These are phyloP conservation scores for Neosalanx taihuensis DNA, from an alignment of 2,797 vertebrate species.

Conservation along the genomic window DNA sequence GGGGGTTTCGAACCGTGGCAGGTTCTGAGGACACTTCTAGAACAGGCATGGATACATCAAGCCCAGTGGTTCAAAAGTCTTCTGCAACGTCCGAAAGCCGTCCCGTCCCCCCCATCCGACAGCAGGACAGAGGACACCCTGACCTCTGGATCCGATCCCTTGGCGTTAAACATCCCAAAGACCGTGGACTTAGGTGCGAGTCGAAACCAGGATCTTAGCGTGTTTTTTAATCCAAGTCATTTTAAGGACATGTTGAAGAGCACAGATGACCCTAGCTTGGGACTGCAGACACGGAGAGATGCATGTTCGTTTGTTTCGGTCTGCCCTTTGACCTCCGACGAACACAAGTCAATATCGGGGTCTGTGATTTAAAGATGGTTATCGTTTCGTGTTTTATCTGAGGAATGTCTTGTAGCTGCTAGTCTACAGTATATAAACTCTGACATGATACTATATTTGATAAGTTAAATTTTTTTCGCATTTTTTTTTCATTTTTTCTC, in stretches of 20 bases:
- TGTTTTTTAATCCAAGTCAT: too few species aligned
- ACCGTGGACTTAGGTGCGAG: too few species aligned
- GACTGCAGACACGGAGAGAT: slow-evolving; percentile 20
- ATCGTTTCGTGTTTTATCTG: neutral
- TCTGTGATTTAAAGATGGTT: neutral
- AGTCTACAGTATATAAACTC: slow-evolving; percentile 8
- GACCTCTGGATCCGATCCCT: too few species aligned
- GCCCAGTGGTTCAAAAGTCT: neutral
- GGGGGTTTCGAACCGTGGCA: neutral
- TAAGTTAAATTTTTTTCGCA: slow-evolving; percentile 2
- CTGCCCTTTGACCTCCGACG: neutral
- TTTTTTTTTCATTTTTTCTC: slow-evolving; percentile 11
- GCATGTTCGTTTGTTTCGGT: neutral
- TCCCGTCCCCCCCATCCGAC: too few species aligned
- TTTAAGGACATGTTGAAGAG: too few species aligned
- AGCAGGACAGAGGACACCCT: neutral
- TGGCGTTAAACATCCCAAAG: too few species aligned
- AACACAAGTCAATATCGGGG: neutral
- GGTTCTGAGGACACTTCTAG: neutral
- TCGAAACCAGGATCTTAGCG: too few species aligned
- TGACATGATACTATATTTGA: slow-evolving; percentile 31
- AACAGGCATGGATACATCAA: neutral
- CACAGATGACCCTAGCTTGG: neutral
- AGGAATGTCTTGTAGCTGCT: neutral
- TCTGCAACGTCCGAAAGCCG: neutral